Conservation (phyloP, 2,888 invertebrate genomes). For the Tenthredo distinguenda region DNA sequence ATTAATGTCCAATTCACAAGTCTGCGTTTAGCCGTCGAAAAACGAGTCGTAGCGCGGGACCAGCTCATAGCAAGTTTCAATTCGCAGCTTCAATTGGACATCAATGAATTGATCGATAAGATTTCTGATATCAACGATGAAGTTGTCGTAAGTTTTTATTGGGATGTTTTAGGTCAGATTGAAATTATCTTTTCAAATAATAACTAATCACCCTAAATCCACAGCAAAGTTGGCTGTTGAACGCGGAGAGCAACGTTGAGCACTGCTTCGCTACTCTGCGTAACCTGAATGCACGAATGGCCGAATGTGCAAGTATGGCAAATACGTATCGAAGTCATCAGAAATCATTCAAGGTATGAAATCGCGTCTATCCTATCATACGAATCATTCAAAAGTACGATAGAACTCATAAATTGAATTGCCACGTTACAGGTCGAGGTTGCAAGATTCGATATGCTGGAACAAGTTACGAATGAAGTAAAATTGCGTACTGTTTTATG, state of each 20-base stretch:
- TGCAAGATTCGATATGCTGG: slow-evolving; percentile 89
- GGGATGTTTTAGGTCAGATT: background rate
- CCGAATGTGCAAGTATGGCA: slow-evolving; percentile 84
- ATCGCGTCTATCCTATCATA: slow-evolving; percentile 39
- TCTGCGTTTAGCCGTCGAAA: slow-evolving; percentile 86
- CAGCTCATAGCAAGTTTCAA: slow-evolving; percentile 87
- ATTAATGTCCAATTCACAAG: slow-evolving; percentile 83
- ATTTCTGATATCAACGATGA: slow-evolving; percentile 87
- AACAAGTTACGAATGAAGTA: slow-evolving; percentile 89
- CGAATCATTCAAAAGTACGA: slow-evolving; percentile 25
- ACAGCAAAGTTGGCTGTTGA: slow-evolving; percentile 88
- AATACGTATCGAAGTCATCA: slow-evolving; percentile 90
- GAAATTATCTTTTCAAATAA: background rate
- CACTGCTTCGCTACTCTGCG: slow-evolving; percentile 84
- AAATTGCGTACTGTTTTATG: slow-evolving; percentile 90
- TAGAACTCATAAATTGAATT: background rate
- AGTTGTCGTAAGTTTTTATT: slow-evolving; percentile 81
- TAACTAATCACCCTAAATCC: background rate
- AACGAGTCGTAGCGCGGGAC: slow-evolving; percentile 84
- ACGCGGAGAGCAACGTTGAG: slow-evolving; percentile 85
- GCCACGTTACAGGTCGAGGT: slow-evolving; percentile 85
- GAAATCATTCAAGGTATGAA: slow-evolving; percentile 88
- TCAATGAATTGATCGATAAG: slow-evolving; percentile 85
- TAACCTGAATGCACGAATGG: slow-evolving; percentile 83
- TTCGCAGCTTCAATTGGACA: slow-evolving; percentile 88